Conservation (phyloP, 1,140 invertebrate species). For the Cydia fagiglandana region DNA sequence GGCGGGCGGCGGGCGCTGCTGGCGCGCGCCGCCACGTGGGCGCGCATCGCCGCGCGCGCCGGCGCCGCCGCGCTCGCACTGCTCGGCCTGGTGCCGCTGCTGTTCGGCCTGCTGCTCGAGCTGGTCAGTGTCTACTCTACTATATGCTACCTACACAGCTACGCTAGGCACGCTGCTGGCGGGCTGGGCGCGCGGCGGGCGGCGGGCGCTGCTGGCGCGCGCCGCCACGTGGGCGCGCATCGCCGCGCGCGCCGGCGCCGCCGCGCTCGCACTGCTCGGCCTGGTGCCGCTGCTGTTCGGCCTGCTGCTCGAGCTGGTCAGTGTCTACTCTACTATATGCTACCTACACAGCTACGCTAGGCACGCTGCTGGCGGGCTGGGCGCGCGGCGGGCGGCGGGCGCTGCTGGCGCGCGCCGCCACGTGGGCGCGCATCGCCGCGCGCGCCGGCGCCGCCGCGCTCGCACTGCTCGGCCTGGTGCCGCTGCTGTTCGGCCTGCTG, state of each 20-base stretch:
- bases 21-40: slow-evolving; percentile 88
- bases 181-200: slow-evolving; percentile 90
- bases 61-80: slow-evolving; percentile 88
- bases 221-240: slow-evolving; percentile 87
- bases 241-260: slow-evolving; percentile 84
- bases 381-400: slow-evolving; percentile 87
- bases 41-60: slow-evolving; percentile 83
- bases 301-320: slow-evolving; percentile 86
- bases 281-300: slow-evolving; percentile 96
- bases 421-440: slow-evolving; percentile 85
- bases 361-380: slow-evolving; percentile 85
- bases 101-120: slow-evolving; percentile 95
- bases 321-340: slow-evolving; percentile 50
- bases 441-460: slow-evolving; percentile 87
- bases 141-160: no score
- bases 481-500: slow-evolving; percentile 18
- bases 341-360: no score
- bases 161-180: slow-evolving; percentile 82
- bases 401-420: slow-evolving; percentile 88
- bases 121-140: slow-evolving; percentile 80
- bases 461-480: slow-evolving; percentile 93
- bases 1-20: slow-evolving; percentile 90
- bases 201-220: slow-evolving; percentile 86
- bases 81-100: slow-evolving; percentile 93
- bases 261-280: slow-evolving; percentile 90